Evolutionary conservation across 2,113 vertebrate genomes (phyloP).

Genomic region (Neolamprologus tretocephalus): DNA sequence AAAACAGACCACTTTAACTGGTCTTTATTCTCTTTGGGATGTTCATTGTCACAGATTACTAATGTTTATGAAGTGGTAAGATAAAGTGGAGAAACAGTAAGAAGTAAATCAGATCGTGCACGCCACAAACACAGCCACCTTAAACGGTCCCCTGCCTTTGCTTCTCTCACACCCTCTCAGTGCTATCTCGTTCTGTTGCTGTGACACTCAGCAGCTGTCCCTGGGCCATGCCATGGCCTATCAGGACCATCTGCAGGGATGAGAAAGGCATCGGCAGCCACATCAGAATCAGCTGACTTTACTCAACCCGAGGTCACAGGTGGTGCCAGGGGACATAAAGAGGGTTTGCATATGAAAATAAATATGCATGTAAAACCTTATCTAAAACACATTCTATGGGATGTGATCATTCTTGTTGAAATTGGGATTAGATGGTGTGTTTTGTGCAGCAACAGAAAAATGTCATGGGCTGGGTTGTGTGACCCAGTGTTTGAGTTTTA

Average conservation of each 20-base stretch:
- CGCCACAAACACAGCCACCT: neutral
- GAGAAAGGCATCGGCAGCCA: slow-evolving; percentile 18
- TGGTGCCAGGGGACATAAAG: neutral
- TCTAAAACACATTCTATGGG: neutral
- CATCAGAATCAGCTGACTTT: slow-evolving; percentile 21
- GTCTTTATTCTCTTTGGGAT: neutral
- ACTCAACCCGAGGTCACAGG: slow-evolving; percentile 31
- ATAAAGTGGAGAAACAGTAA: neutral
- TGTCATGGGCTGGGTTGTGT: too few species aligned
- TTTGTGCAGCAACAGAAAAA: neutral
- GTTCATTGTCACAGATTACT: neutral
- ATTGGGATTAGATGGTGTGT: neutral
- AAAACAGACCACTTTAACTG: neutral
- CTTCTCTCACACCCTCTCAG: neutral
- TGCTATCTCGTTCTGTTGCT: neutral
- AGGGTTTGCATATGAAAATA: neutral
- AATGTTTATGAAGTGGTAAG: neutral
- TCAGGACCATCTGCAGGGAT: slow-evolving; percentile 31
- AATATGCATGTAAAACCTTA: neutral
- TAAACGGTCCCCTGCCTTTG: neutral
- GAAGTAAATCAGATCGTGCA: neutral
- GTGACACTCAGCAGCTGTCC: slow-evolving; percentile 33
- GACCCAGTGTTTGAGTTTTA: too few species aligned
- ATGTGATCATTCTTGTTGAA: neutral
- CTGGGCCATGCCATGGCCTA: neutral